Base-by-base conservation (phyloP, 1,140 invertebrate species). In the Drosophila setifemur region DNA sequence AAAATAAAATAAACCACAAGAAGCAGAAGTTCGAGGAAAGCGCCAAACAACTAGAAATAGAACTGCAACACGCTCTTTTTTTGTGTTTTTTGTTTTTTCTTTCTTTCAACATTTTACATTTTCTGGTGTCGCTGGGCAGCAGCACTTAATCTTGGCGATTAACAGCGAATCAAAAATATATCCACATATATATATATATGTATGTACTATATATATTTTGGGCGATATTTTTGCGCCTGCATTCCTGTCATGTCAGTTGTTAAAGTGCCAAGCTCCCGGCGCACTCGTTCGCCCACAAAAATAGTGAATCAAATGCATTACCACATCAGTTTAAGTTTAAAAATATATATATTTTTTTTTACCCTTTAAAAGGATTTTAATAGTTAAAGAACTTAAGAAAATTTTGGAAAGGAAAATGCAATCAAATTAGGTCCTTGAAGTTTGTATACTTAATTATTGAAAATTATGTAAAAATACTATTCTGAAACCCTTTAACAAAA, bases 61-160 rank as follows among this genome's bases (percentile, higher is more conserved):
- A 83, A 75, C 49, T 78, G 76, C 61, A 73, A 55, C 52, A 64
- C 49, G 70, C 45, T 48, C 49, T 50, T 53, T 33, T 64, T 2
- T 14, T 18, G 8, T 21, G 2, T 66, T 9, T 53, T 50, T 23
- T 18, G 37, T 28, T 35, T 58, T 43, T 42, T 45, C 49, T 50
- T 25, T 29, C n/a, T n/a, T n/a, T n/a, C n/a, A n/a, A n/a, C n/a
- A n/a, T n/a, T n/a, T n/a, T n/a, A n/a, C n/a, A n/a, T n/a, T n/a
- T n/a, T n/a, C n/a, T n/a, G n/a, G n/a, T n/a, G n/a, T n/a, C n/a
- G n/a, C n/a, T n/a, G n/a, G n/a, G n/a, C n/a, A n/a, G 25, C 37
- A 70, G 79, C 67, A 83, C 79, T 79, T 83, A 83, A 83, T 83
- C 79, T 83, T 79, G 14, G 81, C 81, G 66, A 85, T 85, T 85